Percentiles rank a stretch among this genome's conserved stretches.
phyloP scores from a whole-genome alignment of 2,113 vertebrate genomes.

The Pachypanchax playfairii region DNA sequence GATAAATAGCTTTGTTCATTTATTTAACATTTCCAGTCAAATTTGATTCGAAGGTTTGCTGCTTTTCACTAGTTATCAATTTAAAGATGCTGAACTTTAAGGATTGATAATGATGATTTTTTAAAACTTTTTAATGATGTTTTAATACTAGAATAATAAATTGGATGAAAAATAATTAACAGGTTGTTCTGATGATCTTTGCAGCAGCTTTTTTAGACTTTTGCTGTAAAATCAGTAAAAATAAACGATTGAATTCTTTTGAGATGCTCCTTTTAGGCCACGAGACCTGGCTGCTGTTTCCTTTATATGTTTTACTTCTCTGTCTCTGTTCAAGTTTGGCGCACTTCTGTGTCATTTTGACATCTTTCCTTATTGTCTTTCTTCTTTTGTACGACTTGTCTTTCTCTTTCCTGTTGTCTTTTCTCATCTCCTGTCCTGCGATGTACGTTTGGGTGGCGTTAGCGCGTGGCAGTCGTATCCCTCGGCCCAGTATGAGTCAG shows the following conservation, averaged over 20 bases:
- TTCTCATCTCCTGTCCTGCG: conserved; percentile 42
- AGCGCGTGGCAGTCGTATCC: conserved; percentile 96
- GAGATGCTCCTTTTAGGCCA: conserved; percentile 43
- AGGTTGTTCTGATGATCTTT: background rate
- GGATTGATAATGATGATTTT: background rate
- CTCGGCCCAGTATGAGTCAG: conserved; percentile 98
- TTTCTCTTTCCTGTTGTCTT: conserved; percentile 52
- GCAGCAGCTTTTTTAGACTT: background rate
- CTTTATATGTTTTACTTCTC: conserved; percentile 65
- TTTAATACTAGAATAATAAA: too few relatives aligned
- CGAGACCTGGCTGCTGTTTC: conserved; percentile 17
- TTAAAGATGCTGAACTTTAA: background rate
- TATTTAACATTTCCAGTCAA: background rate
- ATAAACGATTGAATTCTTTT: background rate
- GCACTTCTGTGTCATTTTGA: conserved; percentile 9
- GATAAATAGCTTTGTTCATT: background rate
- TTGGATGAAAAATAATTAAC: too few relatives aligned
- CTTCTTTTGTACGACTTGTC: conserved; percentile 56
- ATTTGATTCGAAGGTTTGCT: background rate
- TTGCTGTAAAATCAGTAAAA: background rate
- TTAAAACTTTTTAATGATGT: too few relatives aligned
- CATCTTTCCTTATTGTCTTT: conserved; percentile 51
- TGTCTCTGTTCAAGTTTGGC: conserved; percentile 39
- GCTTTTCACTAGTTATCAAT: background rate
- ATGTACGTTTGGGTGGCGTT: conserved; percentile 68